Percentiles rank a stretch among this genome's conserved stretches.
Evolutionary conservation across 2,888 invertebrate genomes (phyloP).

Genomic region (Pyrochroa serraticornis): DNA sequence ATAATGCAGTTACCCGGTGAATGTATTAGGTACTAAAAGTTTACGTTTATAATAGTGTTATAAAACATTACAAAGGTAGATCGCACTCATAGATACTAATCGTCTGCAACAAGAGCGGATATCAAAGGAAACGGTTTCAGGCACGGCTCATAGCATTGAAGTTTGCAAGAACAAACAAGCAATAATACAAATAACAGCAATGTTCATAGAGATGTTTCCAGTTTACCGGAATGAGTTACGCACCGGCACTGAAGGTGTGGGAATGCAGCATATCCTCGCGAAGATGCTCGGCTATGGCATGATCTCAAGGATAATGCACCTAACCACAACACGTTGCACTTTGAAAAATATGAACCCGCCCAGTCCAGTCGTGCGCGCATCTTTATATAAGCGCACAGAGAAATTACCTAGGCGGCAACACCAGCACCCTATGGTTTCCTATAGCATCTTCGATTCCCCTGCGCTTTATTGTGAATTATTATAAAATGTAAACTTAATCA

Average conservation of each 20-base stretch:
- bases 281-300: slow-evolving; percentile 2
- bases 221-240: slow-evolving; percentile 17
- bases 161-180: not conserved
- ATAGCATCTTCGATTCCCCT: slow-evolving; percentile 22
- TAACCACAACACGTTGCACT: slow-evolving; percentile 17
- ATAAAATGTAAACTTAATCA: slow-evolving; percentile 31
- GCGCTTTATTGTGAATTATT: slow-evolving; percentile 26
- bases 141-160: slow-evolving; percentile 4
- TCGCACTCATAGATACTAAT: too few species aligned
- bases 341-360: slow-evolving; percentile 17
- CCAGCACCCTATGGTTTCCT: slow-evolving; percentile 30
- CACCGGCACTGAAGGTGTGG: slow-evolving; percentile 21
- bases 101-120: too few species aligned
- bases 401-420: slow-evolving; percentile 19
- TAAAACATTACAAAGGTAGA: too few species aligned
- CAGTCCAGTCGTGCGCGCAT: slow-evolving; percentile 21
- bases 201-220: slow-evolving; percentile 25
- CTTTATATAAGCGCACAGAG: slow-evolving; percentile 19
- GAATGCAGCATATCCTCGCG: slow-evolving; percentile 11
- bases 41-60: too few species aligned
- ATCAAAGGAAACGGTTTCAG: not conserved
- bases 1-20: too few species aligned
- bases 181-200: slow-evolving; percentile 11
- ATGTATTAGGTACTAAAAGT: too few species aligned
- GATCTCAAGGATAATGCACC: slow-evolving; percentile 32